Evolutionary conservation across 2,797 vertebrate genomes (phyloP).

Genomic region (Gobio occitaniae): DNA sequence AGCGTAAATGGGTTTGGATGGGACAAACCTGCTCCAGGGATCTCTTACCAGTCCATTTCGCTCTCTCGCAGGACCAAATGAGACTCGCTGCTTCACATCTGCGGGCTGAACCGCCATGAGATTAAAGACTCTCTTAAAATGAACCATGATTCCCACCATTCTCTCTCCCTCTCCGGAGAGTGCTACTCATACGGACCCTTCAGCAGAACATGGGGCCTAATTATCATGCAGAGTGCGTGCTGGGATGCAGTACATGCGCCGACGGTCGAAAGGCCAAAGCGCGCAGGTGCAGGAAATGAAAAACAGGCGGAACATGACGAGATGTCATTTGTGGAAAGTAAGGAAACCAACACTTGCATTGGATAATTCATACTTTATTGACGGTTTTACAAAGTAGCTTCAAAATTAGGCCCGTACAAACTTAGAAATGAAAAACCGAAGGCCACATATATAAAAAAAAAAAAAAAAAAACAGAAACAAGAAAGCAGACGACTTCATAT

Average conservation of each 20-base stretch:
- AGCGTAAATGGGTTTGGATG: constrained; percentile 21
- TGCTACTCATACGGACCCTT: neutral
- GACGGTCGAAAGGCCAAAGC: constrained; percentile 7
- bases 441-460: constrained; percentile 69
- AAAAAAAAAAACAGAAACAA: constrained; percentile 39
- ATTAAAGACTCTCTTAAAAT: constrained; percentile 27
- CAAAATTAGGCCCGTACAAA: constrained; percentile 70
- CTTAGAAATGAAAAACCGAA: constrained; percentile 68
- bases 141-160: neutral
- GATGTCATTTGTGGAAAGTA: neutral
- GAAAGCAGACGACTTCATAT: constrained; percentile 57
- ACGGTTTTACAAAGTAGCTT: constrained; percentile 75
- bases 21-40: constrained; percentile 7
- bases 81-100: neutral
- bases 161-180: neutral
- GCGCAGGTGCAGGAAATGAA: constrained; percentile 48
- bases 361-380: constrained; percentile 76
- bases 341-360: neutral
- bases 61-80: constrained; percentile 13
- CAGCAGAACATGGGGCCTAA: constrained; percentile 10
- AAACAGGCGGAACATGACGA: constrained; percentile 13
- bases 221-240: constrained; percentile 21
- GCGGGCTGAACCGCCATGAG: constrained; percentile 18
- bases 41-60: constrained; percentile 6
- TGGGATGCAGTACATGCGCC: neutral